Evolutionary conservation across 2,113 vertebrate species (phyloP).

Genomic region (Pipra filicauda): DNA sequence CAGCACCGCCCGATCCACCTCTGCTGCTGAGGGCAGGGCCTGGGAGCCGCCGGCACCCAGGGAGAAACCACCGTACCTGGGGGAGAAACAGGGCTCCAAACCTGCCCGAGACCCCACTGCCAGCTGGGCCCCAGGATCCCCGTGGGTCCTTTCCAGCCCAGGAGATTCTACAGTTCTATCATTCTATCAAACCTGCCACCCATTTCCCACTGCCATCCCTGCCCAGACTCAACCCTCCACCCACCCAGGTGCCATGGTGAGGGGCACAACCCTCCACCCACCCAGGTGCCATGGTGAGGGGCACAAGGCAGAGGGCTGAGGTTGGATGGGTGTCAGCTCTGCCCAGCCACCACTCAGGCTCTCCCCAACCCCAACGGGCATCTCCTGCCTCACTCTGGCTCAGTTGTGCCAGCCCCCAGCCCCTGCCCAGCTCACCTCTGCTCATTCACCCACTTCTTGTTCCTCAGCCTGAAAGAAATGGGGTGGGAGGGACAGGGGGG

Average conservation of each 20-base stretch:
- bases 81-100: accelerated
- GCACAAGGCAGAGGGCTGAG: accelerated
- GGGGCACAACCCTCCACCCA: accelerated
- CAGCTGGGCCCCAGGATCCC: background rate
- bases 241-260: accelerated
- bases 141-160: background rate
- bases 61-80: constrained; percentile 89
- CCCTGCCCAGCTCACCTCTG: constrained; percentile 77
- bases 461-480: constrained; percentile 76
- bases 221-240: background rate
- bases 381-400: background rate
- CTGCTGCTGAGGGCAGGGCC: constrained; percentile 6
- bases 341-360: background rate
- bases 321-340: background rate
- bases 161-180: background rate
- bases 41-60: constrained; percentile 72
- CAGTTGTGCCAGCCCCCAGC: accelerated
- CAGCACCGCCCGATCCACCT: constrained; percentile 60
- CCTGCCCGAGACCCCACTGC: background rate
- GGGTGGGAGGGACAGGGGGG: no score
- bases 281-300: background rate
- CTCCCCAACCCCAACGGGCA: background rate
- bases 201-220: no score
- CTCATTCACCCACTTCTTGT: constrained; percentile 92
- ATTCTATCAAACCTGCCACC: accelerated